Conservation (phyloP, 2,888 invertebrate species). For the Chrysina gloriosa region DNA sequence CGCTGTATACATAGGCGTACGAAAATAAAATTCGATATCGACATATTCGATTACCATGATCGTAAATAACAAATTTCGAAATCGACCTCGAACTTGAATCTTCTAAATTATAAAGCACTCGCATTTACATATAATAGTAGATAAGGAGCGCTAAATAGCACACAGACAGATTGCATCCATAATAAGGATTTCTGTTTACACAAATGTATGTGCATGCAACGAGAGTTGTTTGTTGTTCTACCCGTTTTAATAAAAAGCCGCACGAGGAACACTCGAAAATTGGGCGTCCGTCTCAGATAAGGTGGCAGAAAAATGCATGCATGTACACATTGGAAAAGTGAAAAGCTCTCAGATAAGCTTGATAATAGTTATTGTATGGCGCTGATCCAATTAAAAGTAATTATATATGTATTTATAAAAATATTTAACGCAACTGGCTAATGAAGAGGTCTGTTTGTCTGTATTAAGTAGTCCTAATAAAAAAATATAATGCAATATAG, state of each 20-base stretch:
- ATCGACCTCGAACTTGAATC: conserved; percentile 25
- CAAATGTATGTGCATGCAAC: neutral
- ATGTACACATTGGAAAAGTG: neutral
- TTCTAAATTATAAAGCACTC: conserved; percentile 15
- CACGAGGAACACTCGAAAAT: conserved; percentile 14
- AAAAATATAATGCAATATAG: too few relatives aligned
- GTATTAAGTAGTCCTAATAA: too few relatives aligned
- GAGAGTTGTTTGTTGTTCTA: conserved; percentile 5
- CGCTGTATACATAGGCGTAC: neutral
- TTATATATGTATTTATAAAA: too few relatives aligned
- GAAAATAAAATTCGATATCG: neutral
- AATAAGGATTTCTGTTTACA: neutral
- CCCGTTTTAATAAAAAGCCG: neutral
- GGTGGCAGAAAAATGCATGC: neutral
- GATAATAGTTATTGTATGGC: too few relatives aligned
- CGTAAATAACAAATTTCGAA: conserved; percentile 23
- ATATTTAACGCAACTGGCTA: too few relatives aligned
- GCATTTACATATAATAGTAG: neutral
- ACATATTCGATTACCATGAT: conserved; percentile 1
- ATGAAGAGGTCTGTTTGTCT: too few relatives aligned
- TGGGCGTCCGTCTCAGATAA: neutral
- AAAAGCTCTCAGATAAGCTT: too few relatives aligned
- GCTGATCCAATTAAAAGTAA: too few relatives aligned
- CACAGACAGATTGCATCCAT: neutral
- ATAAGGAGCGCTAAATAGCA: neutral